Evolutionary conservation across 2,888 invertebrate genomes (phyloP), one percentile per base, ranked within the genome.

Genomic region (Monochamus alternatus): DNA sequence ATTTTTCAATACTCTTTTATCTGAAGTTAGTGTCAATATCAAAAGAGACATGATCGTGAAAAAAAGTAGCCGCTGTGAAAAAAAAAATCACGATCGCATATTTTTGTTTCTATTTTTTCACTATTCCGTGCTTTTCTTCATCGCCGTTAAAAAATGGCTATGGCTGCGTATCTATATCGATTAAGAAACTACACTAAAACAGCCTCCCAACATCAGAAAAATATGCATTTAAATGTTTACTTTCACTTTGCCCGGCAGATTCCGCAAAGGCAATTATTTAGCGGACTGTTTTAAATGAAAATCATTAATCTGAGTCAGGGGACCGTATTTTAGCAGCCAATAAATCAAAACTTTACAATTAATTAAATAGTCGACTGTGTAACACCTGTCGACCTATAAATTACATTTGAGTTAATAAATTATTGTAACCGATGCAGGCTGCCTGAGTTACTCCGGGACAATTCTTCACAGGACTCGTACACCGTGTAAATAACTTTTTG

Each of bases 311-410:
- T 69, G 78, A 71, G 75, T 72, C 75, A 63, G 70, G 77, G 70
- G 75, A 77, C 76, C 76, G 73, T 75, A 75, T 79, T 82, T 80
- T 75, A 80, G 79, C 79, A 77, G 72, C 73, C 77, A 32, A 84
- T 84, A 81, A 84, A 84, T 84, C 84, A 84, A 83, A 84, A 81
- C 82, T 83, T 82, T 78, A 81, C 83, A 81, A 83, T 83, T 84
- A 83, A 83, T 84, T 84, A 81, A 83, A 83, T 75, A 75, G 77
- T 78, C 79, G 71, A 75, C 75, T 71, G 75, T 66, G 79, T 77
- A 79, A 75, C 82, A 82, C 81, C 81, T 82, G 82, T 78, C 81
- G 78, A 74, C 74, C 72, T 55, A 80, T 81, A 81, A 81, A 80
- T 81, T 74, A 55, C 68, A 58, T 73, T 70, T 64, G 75, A 76